Percentiles rank a stretch among this genome's conserved stretches.
Conservation (phyloP, 2,113 vertebrate genomes). For the Amphiprion percula region DNA sequence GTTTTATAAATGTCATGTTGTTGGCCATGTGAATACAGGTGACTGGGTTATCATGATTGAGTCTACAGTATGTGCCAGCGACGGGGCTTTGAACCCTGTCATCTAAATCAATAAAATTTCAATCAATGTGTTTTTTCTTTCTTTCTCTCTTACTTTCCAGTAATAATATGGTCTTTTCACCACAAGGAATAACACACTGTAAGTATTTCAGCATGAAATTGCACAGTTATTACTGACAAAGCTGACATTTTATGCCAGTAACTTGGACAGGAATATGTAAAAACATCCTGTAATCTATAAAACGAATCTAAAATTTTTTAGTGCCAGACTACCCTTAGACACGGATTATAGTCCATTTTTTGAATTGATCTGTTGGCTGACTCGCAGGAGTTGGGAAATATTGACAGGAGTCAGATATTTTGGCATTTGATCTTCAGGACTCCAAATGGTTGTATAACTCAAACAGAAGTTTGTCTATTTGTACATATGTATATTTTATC, state of each 20-base stretch:
- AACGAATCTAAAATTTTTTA: background rate
- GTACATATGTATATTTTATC: too few species aligned
- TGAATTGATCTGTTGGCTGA: slow-evolving; percentile 60
- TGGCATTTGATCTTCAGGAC: background rate
- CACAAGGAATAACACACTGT: background rate
- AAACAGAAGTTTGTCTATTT: too few species aligned
- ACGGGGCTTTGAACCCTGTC: too few species aligned
- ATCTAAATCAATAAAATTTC: too few species aligned
- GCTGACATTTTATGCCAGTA: background rate
- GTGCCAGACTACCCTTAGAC: slow-evolving; percentile 24
- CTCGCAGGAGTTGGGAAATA: slow-evolving; percentile 29
- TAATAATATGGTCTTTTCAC: background rate
- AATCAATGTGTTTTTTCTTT: too few species aligned
- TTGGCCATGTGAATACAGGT: background rate
- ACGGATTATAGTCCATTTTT: slow-evolving; percentile 65
- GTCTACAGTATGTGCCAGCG: background rate
- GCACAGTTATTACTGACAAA: background rate
- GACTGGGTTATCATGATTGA: background rate
- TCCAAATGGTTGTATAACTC: too few species aligned
- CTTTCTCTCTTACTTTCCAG: too few species aligned
- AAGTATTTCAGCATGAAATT: background rate
- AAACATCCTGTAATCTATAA: slow-evolving; percentile 1
- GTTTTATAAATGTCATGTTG: too few species aligned
- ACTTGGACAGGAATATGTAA: slow-evolving; percentile 14
- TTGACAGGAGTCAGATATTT: slow-evolving; percentile 21